Conservation (phyloP, 1,140 invertebrate species). For the Drosophila quadrilineata region DNA sequence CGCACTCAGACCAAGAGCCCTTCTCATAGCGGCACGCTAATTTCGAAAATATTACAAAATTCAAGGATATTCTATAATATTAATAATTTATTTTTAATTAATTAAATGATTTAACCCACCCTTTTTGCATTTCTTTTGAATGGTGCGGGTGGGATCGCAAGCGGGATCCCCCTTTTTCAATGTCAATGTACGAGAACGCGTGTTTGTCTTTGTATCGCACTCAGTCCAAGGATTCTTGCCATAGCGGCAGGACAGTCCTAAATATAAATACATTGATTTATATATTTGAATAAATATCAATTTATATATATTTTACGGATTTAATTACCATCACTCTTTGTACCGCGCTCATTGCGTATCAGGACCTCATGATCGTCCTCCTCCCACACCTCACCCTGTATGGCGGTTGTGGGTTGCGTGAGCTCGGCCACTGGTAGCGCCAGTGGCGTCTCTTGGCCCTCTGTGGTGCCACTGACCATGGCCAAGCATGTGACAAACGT, state of each 20-base stretch:
- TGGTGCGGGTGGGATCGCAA: conserved; percentile 91
- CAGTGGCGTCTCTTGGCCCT: conserved; percentile 74
- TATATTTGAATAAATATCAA: too few species aligned
- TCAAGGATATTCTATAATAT: neutral
- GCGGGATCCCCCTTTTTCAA: conserved; percentile 91
- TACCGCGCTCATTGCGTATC: conserved; percentile 88
- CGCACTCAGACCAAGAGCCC: conserved; percentile 92
- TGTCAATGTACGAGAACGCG: conserved; percentile 89
- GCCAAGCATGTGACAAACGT: conserved; percentile 54
- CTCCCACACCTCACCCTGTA: conserved; percentile 85
- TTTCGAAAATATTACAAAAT: neutral
- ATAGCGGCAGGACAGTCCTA: conserved; percentile 87
- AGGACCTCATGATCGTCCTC: conserved; percentile 89
- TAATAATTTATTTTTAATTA: neutral
- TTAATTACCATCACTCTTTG: conserved; percentile 84
- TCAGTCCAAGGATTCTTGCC: conserved; percentile 92
- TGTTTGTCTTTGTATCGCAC: conserved; percentile 91
- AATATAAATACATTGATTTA: too few species aligned
- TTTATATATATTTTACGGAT: too few species aligned
- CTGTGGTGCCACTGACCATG: conserved; percentile 67
- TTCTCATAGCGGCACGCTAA: conserved; percentile 90
- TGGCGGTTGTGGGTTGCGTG: conserved; percentile 70
- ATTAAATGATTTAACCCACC: conserved; percentile 82
- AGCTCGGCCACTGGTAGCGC: conserved; percentile 75
- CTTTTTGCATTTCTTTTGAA: conserved; percentile 95